Conservation (phyloP, 2,888 invertebrate species). For the Opisthograptis luteolata region DNA sequence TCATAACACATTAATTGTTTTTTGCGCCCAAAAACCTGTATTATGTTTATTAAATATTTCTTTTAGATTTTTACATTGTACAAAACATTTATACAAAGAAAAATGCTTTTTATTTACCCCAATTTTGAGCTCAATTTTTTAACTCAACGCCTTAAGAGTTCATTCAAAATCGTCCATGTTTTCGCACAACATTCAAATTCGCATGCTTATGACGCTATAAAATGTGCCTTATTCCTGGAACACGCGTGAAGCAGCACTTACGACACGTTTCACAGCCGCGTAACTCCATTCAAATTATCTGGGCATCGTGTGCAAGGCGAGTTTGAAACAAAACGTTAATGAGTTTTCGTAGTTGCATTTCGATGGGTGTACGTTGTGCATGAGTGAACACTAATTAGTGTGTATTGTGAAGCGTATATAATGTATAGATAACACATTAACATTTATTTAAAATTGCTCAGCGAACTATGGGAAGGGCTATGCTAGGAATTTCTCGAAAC, state of each 20-base stretch:
- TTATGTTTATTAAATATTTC: too few relatives aligned
- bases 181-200: constrained; percentile 61
- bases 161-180: constrained; percentile 45
- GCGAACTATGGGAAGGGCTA: too few relatives aligned
- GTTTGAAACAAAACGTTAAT: constrained; percentile 44
- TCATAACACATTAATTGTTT: too few relatives aligned
- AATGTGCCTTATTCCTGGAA: constrained; percentile 57
- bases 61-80: too few relatives aligned
- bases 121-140: too few relatives aligned
- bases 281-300: constrained; percentile 55
- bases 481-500: too few relatives aligned
- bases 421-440: neutral
- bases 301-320: constrained; percentile 34
- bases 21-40: too few relatives aligned
- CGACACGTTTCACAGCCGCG: constrained; percentile 46
- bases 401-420: constrained; percentile 2
- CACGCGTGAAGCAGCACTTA: constrained; percentile 60
- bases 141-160: too few relatives aligned
- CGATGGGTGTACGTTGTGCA: constrained; percentile 19
- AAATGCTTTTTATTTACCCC: too few relatives aligned
- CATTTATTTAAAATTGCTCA: too few relatives aligned
- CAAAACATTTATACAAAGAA: too few relatives aligned
- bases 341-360: constrained; percentile 40
- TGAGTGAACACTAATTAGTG: constrained; percentile 26
- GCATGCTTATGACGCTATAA: constrained; percentile 65